A percentile compares a stretch with the other conserved stretches of the same genome.
These are phyloP conservation scores for Ophioninae sp. DNA, from an alignment of 2,888 invertebrate species.

Conservation along the genomic window DNA sequence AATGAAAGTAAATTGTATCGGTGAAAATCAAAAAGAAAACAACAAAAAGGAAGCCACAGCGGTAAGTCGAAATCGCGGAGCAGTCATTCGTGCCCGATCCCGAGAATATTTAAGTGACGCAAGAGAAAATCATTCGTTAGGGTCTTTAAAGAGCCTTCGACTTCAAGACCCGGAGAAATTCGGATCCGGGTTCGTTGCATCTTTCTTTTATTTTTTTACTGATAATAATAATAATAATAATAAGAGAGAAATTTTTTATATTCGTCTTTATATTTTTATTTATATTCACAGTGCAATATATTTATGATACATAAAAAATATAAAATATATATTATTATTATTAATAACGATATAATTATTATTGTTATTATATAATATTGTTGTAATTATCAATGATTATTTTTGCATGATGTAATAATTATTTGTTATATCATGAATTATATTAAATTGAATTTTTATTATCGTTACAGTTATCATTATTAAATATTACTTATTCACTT, in stretches of 20 bases:
- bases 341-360: too few species aligned
- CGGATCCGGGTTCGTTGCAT: constrained; percentile 7
- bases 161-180: constrained; percentile 29
- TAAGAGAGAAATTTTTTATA: too few species aligned
- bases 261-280: background rate
- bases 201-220: background rate
- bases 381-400: too few species aligned
- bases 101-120: constrained; percentile 36
- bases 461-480: too few species aligned
- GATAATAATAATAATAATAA: too few species aligned
- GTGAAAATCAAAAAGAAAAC: constrained; percentile 21
- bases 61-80: constrained; percentile 44
- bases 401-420: too few species aligned
- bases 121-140: constrained; percentile 13
- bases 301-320: too few species aligned
- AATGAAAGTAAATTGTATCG: constrained; percentile 25
- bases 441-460: too few species aligned
- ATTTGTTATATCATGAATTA: too few species aligned
- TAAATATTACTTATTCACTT: too few species aligned
- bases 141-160: background rate
- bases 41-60: background rate
- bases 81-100: constrained; percentile 33
- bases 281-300: background rate
- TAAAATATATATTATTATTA: too few species aligned
- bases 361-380: too few species aligned